These are phyloP conservation scores for Lasioglossum malachurum DNA, from an alignment of 2,888 invertebrate genomes.

Conservation along the genomic window DNA sequence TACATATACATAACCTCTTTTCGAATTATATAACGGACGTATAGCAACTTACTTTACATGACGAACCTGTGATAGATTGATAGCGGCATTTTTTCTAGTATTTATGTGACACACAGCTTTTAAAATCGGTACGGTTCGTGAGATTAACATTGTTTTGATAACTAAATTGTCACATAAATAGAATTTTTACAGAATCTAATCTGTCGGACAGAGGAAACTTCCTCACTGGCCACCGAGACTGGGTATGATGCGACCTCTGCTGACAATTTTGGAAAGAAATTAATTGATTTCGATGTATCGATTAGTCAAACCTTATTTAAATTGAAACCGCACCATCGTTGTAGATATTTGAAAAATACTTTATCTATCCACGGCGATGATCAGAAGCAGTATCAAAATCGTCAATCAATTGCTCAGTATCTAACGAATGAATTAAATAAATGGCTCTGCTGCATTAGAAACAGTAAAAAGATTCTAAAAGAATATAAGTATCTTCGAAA, in stretches of 20 bases:
- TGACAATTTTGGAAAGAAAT: background rate
- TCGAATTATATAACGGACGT: conserved; percentile 61
- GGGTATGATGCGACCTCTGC: background rate
- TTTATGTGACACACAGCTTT: conserved; percentile 19
- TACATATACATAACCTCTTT: conserved; percentile 42
- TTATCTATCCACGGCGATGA: background rate
- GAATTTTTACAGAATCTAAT: background rate
- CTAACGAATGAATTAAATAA: background rate
- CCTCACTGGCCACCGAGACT: background rate
- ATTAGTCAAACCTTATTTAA: background rate
- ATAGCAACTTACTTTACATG: conserved; percentile 59
- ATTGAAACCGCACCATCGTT: background rate
- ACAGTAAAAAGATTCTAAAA: background rate
- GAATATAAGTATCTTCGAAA: background rate
- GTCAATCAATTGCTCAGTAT: no score
- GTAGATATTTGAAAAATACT: background rate
- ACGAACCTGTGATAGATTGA: conserved; percentile 47
- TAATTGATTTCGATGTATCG: background rate
- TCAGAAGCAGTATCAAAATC: no score
- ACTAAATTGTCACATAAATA: background rate
- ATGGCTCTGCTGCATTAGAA: background rate
- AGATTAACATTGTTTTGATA: conserved; percentile 39
- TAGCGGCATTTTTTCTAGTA: conserved; percentile 7
- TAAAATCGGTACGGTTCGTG: conserved; percentile 62
- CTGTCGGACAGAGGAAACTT: background rate